A percentile compares a stretch with the other conserved stretches of the same genome.
phyloP scores from a whole-genome alignment of 2,888 invertebrate species.

The Lycophotia porphyrea region DNA sequence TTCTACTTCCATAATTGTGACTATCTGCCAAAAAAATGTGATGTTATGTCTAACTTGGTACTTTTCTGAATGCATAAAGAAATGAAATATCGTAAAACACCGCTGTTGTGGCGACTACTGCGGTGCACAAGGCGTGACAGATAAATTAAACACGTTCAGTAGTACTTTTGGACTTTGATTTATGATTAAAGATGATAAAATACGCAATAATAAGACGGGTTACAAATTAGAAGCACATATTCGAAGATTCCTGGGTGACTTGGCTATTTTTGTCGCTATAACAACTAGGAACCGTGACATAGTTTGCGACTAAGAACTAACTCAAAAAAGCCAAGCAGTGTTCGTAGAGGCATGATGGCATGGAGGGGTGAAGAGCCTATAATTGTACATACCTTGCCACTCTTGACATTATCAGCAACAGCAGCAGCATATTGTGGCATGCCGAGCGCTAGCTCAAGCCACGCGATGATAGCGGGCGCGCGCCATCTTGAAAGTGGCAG shows the following conservation, averaged over 20 bases:
- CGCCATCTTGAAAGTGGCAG: slow-evolving; percentile 97
- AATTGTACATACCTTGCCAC: slow-evolving; percentile 93
- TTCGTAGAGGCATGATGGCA: neutral
- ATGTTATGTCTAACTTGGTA: neutral
- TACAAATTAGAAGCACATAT: neutral
- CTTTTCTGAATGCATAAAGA: neutral
- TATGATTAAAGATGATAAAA: neutral
- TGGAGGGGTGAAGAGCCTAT: neutral
- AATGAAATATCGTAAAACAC: neutral
- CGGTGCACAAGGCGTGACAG: neutral
- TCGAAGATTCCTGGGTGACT: neutral
- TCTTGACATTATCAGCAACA: slow-evolving; percentile 98
- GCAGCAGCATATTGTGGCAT: slow-evolving; percentile 98
- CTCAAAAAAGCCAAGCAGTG: slow-evolving; percentile 27
- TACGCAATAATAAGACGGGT: neutral
- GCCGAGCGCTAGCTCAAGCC: slow-evolving; percentile 97
- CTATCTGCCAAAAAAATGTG: neutral
- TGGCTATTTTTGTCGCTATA: neutral
- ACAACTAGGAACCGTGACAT: neutral
- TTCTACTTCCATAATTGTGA: neutral
- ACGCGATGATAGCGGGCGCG: slow-evolving; percentile 97
- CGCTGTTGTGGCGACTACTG: neutral
- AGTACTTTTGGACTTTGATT: neutral
- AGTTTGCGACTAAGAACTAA: neutral
- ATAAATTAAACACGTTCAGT: neutral